Conservation (phyloP, 2,113 vertebrate genomes). For the Grus americana region DNA sequence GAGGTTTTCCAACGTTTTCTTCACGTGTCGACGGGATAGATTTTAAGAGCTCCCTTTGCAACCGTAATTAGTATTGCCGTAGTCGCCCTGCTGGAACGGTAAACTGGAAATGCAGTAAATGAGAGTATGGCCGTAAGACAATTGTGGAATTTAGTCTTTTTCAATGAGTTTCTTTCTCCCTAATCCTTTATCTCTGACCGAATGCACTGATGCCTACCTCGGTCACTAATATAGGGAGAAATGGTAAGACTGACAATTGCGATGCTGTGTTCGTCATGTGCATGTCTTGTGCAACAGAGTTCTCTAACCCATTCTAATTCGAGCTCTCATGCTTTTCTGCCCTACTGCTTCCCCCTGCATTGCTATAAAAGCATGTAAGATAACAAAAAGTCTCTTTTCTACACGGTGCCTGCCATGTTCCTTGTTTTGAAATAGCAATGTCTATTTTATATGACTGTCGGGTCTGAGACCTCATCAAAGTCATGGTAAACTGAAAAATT, state of each 20-base stretch:
- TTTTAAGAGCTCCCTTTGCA: constrained; percentile 33
- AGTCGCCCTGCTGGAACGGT: constrained; percentile 49
- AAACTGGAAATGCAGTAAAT: constrained; percentile 73
- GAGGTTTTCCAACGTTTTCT: constrained; percentile 23
- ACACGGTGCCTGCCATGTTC: constrained; percentile 76
- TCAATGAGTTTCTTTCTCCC: constrained; percentile 84
- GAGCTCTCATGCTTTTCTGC: constrained; percentile 75
- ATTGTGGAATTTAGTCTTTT: constrained; percentile 74
- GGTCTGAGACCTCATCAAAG: constrained; percentile 73
- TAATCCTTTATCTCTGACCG: constrained; percentile 80
- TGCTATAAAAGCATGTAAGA: constrained; percentile 81
- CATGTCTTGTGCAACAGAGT: constrained; percentile 77
- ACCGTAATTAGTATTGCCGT: constrained; percentile 6
- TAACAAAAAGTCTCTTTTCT: constrained; percentile 65
- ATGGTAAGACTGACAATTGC: constrained; percentile 81
- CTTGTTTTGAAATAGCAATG: constrained; percentile 70
- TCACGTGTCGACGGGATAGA: neutral
- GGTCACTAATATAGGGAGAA: constrained; percentile 86
- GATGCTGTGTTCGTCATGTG: constrained; percentile 79
- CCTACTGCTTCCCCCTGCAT: constrained; percentile 78
- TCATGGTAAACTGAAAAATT: constrained; percentile 78
- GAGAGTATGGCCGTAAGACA: constrained; percentile 74
- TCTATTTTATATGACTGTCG: constrained; percentile 75
- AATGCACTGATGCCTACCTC: constrained; percentile 81
- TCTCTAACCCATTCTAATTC: constrained; percentile 74